Percentiles rank a stretch among this genome's conserved stretches.
phyloP scores from a whole-genome alignment of 2,888 invertebrate species.

The Cryptophagus acutangulus region DNA sequence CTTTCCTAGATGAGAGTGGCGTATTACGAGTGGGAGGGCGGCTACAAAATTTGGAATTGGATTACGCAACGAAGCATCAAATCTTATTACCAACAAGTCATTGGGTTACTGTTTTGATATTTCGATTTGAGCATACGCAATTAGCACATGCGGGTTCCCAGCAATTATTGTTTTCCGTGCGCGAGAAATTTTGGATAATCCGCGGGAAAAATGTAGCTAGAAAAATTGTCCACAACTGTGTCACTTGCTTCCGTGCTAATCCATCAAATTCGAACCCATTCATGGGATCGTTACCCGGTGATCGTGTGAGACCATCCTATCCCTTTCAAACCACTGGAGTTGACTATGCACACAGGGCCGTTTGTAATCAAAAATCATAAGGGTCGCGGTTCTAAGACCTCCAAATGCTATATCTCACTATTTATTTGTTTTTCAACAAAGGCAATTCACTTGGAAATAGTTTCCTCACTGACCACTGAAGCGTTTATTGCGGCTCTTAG shows the following conservation, averaged over 20 bases:
- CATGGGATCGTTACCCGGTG: conserved; percentile 15
- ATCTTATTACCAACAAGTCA: conserved; percentile 9
- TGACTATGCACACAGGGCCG: no score
- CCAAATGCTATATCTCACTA: conserved; percentile 12
- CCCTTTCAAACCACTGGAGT: conserved; percentile 18
- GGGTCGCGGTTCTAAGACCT: conserved; percentile 11
- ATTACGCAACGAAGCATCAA: conserved; percentile 11
- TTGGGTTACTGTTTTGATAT: conserved; percentile 7
- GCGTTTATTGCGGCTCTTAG: conserved; percentile 11
- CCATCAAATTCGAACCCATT: conserved; percentile 8
- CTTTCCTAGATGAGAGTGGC: no score
- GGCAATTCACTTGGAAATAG: conserved; percentile 14
- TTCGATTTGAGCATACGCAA: conserved; percentile 5
- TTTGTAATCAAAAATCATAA: conserved; percentile 13
- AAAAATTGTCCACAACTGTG: conserved; percentile 8
- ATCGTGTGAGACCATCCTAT: conserved; percentile 12
- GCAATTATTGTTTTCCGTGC: conserved; percentile 9
- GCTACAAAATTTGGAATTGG: no score
- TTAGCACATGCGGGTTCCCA: conserved; percentile 11
- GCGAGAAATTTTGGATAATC: conserved; percentile 13
- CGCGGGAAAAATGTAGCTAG: conserved; percentile 11
- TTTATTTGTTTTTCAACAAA: conserved; percentile 13
- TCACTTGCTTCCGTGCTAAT: conserved; percentile 11
- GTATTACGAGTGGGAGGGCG: no score
- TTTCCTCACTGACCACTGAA: conserved; percentile 12